Evolutionary conservation across 1,140 invertebrate genomes (phyloP).

Genomic region (Helicoverpa zea): DNA sequence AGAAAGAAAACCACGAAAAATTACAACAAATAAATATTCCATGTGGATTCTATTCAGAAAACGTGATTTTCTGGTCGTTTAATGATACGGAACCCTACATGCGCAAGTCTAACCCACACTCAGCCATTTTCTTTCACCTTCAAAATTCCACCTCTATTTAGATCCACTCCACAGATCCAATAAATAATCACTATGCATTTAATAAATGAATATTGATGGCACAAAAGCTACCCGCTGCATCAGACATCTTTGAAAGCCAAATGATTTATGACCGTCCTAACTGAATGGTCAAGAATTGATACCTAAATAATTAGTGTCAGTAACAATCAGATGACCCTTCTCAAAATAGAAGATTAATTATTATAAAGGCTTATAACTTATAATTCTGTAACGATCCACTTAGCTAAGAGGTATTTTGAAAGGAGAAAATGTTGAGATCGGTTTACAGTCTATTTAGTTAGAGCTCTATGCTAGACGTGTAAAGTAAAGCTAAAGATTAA

Average conservation of each 20-base stretch:
- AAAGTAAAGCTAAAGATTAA: background rate
- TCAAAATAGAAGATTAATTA: constrained; percentile 8
- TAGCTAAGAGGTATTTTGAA: background rate
- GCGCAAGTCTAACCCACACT: too few species aligned
- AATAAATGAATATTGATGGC: background rate
- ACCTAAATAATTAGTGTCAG: constrained; percentile 3
- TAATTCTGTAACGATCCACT: background rate
- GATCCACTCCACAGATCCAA: too few species aligned
- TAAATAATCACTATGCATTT: background rate
- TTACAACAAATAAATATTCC: too few species aligned
- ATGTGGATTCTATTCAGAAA: too few species aligned
- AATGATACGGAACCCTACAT: too few species aligned
- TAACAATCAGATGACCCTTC: background rate
- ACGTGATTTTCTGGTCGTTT: too few species aligned
- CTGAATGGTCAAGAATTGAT: constrained; percentile 1
- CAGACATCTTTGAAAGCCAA: background rate
- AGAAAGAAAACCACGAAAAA: too few species aligned
- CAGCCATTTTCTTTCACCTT: too few species aligned
- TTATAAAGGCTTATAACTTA: background rate
- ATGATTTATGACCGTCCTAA: background rate
- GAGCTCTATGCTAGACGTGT: background rate
- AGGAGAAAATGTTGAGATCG: background rate
- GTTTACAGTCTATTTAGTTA: background rate
- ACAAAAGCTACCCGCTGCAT: background rate
- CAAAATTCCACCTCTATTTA: too few species aligned